These are phyloP conservation scores for Lanius collurio DNA, from an alignment of 2,113 vertebrate species.

Conservation along the genomic window DNA sequence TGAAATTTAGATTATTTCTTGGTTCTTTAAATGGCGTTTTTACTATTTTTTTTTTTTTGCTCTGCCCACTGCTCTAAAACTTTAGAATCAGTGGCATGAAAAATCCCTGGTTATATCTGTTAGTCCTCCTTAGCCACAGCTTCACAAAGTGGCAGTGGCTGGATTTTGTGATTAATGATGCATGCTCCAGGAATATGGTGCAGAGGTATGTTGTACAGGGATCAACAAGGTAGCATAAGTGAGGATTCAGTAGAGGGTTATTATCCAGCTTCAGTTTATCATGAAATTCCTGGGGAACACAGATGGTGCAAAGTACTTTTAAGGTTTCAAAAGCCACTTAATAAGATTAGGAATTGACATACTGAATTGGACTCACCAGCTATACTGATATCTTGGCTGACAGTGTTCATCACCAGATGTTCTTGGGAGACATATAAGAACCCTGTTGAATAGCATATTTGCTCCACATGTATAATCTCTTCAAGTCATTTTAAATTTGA, in stretches of 20 bases:
- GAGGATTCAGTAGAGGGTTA: not conserved
- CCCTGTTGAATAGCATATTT: not conserved
- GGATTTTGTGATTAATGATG: not conserved
- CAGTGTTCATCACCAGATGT: not conserved
- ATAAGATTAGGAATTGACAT: conserved; percentile 43
- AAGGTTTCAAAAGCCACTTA: conserved; percentile 38
- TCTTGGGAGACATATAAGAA: not conserved
- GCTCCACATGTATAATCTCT: conserved; percentile 5
- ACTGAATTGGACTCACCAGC: conserved; percentile 7
- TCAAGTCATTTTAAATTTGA: conserved; percentile 27
- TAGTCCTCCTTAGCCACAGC: not conserved
- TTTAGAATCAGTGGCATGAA: not conserved
- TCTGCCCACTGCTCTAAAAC: not conserved
- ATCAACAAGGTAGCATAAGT: not conserved
- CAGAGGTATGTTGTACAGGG: not conserved
- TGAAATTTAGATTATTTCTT: not conserved
- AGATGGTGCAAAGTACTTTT: conserved; percentile 9
- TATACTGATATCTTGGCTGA: conserved; percentile 1
- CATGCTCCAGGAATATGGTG: not conserved
- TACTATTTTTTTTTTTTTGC: not conserved
- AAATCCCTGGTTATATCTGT: not conserved
- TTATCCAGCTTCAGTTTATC: conserved; percentile 23
- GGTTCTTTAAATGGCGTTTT: not conserved
- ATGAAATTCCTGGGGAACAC: not conserved
- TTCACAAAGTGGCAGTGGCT: not conserved